Evolutionary conservation across 2,797 vertebrate species (phyloP).

Genomic region (Tapirus indicus): DNA sequence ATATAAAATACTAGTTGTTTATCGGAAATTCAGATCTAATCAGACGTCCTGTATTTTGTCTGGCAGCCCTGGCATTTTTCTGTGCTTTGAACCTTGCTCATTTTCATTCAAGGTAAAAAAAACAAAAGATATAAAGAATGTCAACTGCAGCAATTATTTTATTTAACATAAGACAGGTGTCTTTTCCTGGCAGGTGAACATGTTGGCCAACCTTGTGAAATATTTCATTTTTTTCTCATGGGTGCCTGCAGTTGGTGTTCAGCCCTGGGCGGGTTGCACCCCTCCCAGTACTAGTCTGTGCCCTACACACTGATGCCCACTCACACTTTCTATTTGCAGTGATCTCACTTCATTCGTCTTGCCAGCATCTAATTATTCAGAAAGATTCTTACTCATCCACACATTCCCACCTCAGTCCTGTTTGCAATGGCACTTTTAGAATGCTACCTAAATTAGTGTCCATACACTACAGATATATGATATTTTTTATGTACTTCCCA

Average conservation of each 20-base stretch:
- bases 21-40: slow-evolving; percentile 1
- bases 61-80: background rate
- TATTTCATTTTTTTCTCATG: background rate
- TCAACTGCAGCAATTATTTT: background rate
- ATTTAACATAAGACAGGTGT: background rate
- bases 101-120: background rate
- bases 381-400: slow-evolving; percentile 35
- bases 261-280: accelerated
- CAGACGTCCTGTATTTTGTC: background rate
- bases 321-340: background rate
- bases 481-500: background rate
- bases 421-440: slow-evolving; percentile 5
- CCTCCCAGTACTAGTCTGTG: background rate
- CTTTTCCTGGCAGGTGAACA: background rate
- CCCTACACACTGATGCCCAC: background rate
- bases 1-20: background rate
- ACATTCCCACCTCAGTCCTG: background rate
- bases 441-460: slow-evolving; percentile 20
- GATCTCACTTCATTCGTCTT: background rate
- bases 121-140: background rate
- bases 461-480: background rate
- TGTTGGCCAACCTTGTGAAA: background rate
- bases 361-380: slow-evolving; percentile 26
- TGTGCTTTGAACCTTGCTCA: background rate
- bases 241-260: background rate